Base-by-base conservation (phyloP, 2,888 invertebrate species). In the Pachliopta kotzebuea region DNA sequence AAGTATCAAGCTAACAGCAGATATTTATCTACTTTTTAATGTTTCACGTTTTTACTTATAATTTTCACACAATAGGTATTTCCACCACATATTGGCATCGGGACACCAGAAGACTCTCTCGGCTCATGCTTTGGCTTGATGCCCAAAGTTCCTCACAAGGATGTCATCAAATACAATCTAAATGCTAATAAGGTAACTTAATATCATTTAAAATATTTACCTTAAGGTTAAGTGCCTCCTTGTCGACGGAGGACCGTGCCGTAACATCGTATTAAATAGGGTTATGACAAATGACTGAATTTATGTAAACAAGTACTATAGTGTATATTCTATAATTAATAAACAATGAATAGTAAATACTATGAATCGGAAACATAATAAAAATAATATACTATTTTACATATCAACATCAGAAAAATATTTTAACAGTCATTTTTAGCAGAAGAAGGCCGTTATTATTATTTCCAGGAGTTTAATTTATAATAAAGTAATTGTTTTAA, bases 51-150 rank as follows among this genome's bases (percentile, higher is more conserved):
- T 37, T 45, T 11, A 18, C 18, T 45, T 7, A n/a, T 8, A 18
- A n/a, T 45, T 45, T 18, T 0, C 45, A 45, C 6, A 45, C 11
- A 26, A 20, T 50, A 64, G 64, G 52, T 74, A 31, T 82, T 93
- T 66, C 93, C 95, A 21, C 95, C 96, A 0, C 96, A 96, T 68
- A 95, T 95, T 74, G 95, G 95, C 4, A 93, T 96, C 71, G 97
- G 97, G 2, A 91, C 94, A 18, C 93, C 96, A 3, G 96, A 96
- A 80, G 97, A 97, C 78, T 95, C 96, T 0, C 81, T 96, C 37
- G 94, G 95, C 75, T 95, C 95, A 23, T 96, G 95, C 77, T 90
- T 94, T 72, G 93, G 94, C 0, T 90, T 96, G 60, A 79, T 95
- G 45, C 96, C 96, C 6, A 95, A 95, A 75, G 92, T 95, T 1